These are phyloP conservation scores for Rhinatrema bivittatum DNA, from an alignment of 2,797 vertebrate species.

Conservation along the genomic window DNA sequence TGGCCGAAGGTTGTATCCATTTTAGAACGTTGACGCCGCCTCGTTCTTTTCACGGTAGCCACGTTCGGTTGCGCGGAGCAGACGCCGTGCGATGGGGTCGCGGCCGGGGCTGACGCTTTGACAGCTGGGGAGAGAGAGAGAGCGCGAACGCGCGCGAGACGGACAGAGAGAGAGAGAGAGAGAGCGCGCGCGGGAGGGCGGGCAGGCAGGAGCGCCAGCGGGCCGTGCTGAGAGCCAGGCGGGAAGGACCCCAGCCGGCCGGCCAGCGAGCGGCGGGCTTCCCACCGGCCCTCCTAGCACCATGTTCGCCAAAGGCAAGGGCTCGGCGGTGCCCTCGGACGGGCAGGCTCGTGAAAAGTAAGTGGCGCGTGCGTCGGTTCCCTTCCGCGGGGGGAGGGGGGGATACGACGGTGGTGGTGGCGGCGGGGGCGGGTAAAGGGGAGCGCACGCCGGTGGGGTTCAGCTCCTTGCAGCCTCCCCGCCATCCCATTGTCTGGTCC, in stretches of 20 bases:
- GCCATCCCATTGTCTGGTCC: constrained; percentile 4
- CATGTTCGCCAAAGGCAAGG: constrained; percentile 98
- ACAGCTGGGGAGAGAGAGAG: constrained; percentile 82
- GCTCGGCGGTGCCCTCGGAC: constrained; percentile 93
- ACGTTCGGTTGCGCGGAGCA: constrained; percentile 76
- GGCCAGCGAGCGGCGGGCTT: too few relatives aligned
- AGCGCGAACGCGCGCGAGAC: neutral
- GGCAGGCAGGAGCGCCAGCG: too few relatives aligned
- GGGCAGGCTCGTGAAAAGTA: constrained; percentile 96
- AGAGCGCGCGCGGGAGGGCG: too few relatives aligned
- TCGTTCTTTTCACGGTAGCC: constrained; percentile 45
- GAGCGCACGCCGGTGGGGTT: neutral
- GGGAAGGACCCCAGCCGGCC: too few relatives aligned
- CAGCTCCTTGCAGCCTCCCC: neutral
- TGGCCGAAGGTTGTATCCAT: constrained; percentile 33
- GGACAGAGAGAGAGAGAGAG: too few relatives aligned
- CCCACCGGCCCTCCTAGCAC: too few relatives aligned
- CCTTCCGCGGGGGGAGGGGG: constrained; percentile 4
- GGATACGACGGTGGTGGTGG: neutral
- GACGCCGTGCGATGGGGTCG: constrained; percentile 78
- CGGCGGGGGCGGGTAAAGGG: neutral
- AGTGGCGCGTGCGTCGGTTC: constrained; percentile 39
- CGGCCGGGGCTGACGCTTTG: constrained; percentile 77
- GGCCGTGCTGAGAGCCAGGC: constrained; percentile 1
- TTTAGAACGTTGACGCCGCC: constrained; percentile 39